Base-by-base conservation (phyloP, 2,888 invertebrate species). In the Coenonympha arcania region DNA sequence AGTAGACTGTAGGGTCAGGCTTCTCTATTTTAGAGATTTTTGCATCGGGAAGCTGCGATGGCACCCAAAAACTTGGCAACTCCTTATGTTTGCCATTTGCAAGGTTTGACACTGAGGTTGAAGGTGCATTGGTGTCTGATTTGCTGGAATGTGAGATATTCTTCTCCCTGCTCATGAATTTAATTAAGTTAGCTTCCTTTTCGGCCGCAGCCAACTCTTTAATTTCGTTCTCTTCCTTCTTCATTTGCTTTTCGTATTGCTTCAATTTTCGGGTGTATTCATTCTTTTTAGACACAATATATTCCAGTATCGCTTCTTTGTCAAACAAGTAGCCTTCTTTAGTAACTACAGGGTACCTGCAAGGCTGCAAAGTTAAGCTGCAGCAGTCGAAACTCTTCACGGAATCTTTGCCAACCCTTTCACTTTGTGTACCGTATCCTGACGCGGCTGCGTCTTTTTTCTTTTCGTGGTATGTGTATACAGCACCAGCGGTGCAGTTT, bases 391-490 rank as follows among this genome's bases (percentile, higher is more conserved):
- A 99, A 70, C 94, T 95, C 54, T 86, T 87, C 2, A 97, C 91
- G 0, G 96, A 95, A 84, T 98, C 97, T 73, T 96, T 99, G 3
- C 97, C 96, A 42, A 99, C 90, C 66, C 99, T 88, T 73, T 92
- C 92, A 40, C 88, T 90, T 73, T 92, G 92, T 24, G 94, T 94
- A 1, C 95, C 98, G 77, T 98, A 99, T 5, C 99, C 99, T 9
- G 98, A 97, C 6, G 94, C 92, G 33, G 93, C 91, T 1, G 97
- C 96, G 73, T 99, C 99, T 72, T 96, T 96, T 75, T 96, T 94
- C 81, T 97, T 95, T 73, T 99, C 99, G 66, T 98, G 95, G 67
- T 99, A 99, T 0, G 99, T 97, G 74, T 99, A 99, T 6, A 99
- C 98, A 6, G 98, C 95, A 49, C 98, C 96, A 1, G 99, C 99